Base-by-base conservation (phyloP, 2,797 vertebrate genomes). In the Neosilurus hyrtlii region DNA sequence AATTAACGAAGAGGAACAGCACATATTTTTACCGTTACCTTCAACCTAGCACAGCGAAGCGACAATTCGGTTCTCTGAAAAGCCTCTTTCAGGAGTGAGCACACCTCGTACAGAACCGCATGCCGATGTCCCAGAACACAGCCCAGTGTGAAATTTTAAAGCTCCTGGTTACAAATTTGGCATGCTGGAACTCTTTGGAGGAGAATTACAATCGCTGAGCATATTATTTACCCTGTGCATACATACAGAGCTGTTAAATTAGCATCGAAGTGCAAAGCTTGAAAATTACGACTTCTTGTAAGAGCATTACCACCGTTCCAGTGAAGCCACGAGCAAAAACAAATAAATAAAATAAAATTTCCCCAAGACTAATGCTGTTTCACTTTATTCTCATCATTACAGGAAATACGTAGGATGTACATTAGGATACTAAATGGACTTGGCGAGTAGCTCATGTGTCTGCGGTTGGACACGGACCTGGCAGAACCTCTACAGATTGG, bases 371-470 rank as follows among this genome's bases (percentile, higher is more conserved):
- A 71, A 1, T 16, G 12, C 12, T 71, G 37, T n/a, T 70, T 49
- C 20, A 68, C 30, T 9, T 52, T 52, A 51, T 16, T 72, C 61
- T 83, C 51, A 22, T 79, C 65, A 35, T 83, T 63, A 72, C 20
- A 43, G n/a, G 26, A 62, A 51, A 30, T 52, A 43, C 37, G 35
- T 11, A 52, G 35, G 51, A 83, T 56, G 49, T 14, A 57, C 24
- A 62, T 70, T 72, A 54, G 52, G 57, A 49, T 72, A 71, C 59
- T 71, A 37, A 78, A 83, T 24, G 7, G 35, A 71, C 24, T 61
- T 56, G 2, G 62, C 57, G 22, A 75, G 43, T 65, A 59, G 66
- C 35, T 67, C 3, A 20, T 59, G 26, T 49, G 20, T 22, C 35
- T 43, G 66, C 9, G 0, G 66, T 8, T 18, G 37, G 43, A 37